phyloP scores from a whole-genome alignment of 2,888 invertebrate genomes.

The Eupithecia centaureata region DNA sequence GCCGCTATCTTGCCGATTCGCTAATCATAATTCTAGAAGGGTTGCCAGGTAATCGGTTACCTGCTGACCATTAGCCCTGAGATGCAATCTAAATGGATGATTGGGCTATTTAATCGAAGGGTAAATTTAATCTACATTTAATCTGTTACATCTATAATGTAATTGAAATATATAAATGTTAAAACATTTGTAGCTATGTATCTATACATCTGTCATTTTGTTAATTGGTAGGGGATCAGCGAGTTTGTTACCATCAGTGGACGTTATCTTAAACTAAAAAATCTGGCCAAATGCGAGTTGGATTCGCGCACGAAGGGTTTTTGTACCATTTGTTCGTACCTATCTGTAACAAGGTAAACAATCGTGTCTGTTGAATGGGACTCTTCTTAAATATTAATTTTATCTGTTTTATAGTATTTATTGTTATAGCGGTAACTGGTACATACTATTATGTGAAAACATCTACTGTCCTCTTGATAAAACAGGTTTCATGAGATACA shows the following conservation, averaged over 20 bases:
- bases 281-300: too few relatives aligned
- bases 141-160: background rate
- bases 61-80: slow-evolving; percentile 47
- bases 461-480: too few relatives aligned
- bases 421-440: too few relatives aligned
- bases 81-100: slow-evolving; percentile 16
- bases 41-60: slow-evolving; percentile 64
- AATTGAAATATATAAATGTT: background rate
- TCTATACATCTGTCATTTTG: background rate
- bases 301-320: too few relatives aligned
- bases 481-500: too few relatives aligned
- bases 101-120: background rate
- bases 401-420: too few relatives aligned
- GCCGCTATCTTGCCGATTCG: slow-evolving; percentile 81
- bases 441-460: too few relatives aligned
- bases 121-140: slow-evolving; percentile 2
- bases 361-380: too few relatives aligned
- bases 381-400: too few relatives aligned
- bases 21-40: slow-evolving; percentile 78
- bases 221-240: background rate
- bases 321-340: too few relatives aligned
- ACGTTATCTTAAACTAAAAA: background rate
- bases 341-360: too few relatives aligned
- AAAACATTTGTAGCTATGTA: background rate
- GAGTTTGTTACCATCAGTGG: too few relatives aligned